A percentile compares a stretch with the other conserved stretches of the same genome.
phyloP scores from a whole-genome alignment of 2,888 invertebrate genomes.

The Luperina nickerlii region DNA sequence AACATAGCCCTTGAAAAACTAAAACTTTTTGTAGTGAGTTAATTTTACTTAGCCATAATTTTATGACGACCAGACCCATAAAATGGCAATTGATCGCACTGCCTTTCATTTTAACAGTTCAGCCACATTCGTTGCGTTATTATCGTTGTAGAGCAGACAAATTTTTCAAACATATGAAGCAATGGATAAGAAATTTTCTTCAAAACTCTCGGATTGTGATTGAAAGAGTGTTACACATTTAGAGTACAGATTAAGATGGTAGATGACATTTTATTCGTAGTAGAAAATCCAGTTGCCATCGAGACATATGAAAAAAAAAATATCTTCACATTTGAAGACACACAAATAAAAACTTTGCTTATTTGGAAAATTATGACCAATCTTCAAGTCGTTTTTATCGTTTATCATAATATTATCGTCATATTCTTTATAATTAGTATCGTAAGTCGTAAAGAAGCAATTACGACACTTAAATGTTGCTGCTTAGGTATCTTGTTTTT shows the following conservation, averaged over 20 bases:
- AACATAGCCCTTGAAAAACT: too few relatives aligned
- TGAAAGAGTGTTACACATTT: background rate
- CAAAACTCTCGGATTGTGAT: background rate
- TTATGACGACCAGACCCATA: background rate
- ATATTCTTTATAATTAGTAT: background rate
- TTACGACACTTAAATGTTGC: constrained; percentile 1
- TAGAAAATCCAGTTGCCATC: background rate
- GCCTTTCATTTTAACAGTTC: background rate
- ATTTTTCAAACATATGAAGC: background rate
- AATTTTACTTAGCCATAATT: background rate
- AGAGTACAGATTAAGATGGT: background rate
- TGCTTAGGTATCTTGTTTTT: background rate
- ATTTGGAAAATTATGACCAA: background rate
- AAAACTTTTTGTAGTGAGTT: background rate
- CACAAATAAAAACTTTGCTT: background rate
- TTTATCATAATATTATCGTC: background rate
- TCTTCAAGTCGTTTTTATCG: background rate
- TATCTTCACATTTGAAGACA: background rate
- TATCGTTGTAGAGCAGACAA: background rate
- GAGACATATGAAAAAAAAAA: background rate
- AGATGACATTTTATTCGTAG: too few relatives aligned
- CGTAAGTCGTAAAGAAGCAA: constrained; percentile 2
- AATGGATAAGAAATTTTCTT: background rate
- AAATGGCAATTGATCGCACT: background rate
- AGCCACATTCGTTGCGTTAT: background rate